Evolutionary conservation across 2,888 invertebrate species (phyloP).

Genomic region (Eulithis prunata): DNA sequence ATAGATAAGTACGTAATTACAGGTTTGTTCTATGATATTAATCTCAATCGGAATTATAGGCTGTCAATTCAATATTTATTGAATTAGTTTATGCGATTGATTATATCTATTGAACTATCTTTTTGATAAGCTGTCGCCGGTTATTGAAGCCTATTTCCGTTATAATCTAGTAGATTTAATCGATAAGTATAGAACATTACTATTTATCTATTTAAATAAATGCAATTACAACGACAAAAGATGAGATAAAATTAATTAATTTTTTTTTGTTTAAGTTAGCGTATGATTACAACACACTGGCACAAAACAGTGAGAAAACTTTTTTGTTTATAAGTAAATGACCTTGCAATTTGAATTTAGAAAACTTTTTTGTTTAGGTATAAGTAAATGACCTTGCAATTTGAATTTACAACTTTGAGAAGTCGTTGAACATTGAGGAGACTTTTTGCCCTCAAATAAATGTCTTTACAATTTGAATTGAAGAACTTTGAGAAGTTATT

Average conservation of each 20-base stretch:
- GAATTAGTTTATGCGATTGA: slow-evolving; percentile 18
- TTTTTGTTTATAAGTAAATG: background rate
- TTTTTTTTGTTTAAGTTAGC: too few species aligned
- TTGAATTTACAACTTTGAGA: background rate
- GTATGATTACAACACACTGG: background rate
- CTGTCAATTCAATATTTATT: slow-evolving; percentile 25
- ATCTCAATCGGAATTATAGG: slow-evolving; percentile 25
- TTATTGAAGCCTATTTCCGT: slow-evolving; percentile 27
- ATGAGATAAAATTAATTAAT: too few species aligned
- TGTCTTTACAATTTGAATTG: slow-evolving; percentile 8
- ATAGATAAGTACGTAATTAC: slow-evolving; percentile 16
- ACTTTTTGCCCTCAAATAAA: background rate
- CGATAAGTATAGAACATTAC: background rate
- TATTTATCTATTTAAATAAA: background rate
- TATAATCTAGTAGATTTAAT: slow-evolving; percentile 10
- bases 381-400: slow-evolving; percentile 4
- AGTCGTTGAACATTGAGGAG: background rate
- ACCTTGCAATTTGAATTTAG: slow-evolving; percentile 7
- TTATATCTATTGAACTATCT: slow-evolving; percentile 14
- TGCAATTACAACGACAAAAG: too few species aligned
- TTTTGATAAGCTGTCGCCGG: slow-evolving; percentile 18
- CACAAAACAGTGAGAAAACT: background rate
- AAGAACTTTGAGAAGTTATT: background rate
- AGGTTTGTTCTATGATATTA: slow-evolving; percentile 21
- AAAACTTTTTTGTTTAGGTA: background rate